Base-by-base conservation (phyloP, 1,140 invertebrate genomes). In the Rhagoletis zephyria region DNA sequence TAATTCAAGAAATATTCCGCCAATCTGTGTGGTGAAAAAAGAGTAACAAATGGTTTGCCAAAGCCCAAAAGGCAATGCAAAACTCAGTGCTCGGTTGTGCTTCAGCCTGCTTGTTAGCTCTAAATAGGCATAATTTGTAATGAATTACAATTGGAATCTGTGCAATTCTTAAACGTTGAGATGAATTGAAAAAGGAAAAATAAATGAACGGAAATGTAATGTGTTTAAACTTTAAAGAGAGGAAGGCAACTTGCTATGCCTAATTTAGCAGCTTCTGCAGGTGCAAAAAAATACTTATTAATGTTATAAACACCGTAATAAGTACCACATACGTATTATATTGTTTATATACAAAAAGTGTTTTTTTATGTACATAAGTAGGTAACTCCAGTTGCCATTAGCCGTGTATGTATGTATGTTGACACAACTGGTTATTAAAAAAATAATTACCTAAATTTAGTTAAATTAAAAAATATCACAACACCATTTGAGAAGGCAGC, bases 81-180 rank as follows among this genome's bases (percentile, higher is more conserved):
- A 74, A 74, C 42, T 74, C 42, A 48, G 12, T 14, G 40, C 10
- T 45, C 45, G 67, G 10, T 5, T 40, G 40, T 45, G 4, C 67
- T 42, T 14, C 40, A 74, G 45, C 40, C 45, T 12, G 45, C 40
- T 74, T 74, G 67, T 74, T 74, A 74, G 40, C 42, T 12, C 12
- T 1, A 74, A 74, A 74, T 74, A 74, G 67, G 67, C 42, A 74
- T 74, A 74, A 74, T 74, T 74, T 74, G 67, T 70, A 70, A 40
- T 70, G 12, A 70, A 70, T 48, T 74, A 4, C 67, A 74, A 45
- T 74, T 74, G 67, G 67, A 48, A 74, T 74, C 4, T 42, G 14
- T 42, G 45, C 67, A 16, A 74, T 74, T 74, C 67, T 74, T 16
- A 48, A 45, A 4, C 40, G 67, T 10, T 74, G 67, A 16, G 42